Evolutionary conservation across 2,113 vertebrate genomes (phyloP), one percentile per base, ranked within the genome.

Genomic region (Spea bombifrons): DNA sequence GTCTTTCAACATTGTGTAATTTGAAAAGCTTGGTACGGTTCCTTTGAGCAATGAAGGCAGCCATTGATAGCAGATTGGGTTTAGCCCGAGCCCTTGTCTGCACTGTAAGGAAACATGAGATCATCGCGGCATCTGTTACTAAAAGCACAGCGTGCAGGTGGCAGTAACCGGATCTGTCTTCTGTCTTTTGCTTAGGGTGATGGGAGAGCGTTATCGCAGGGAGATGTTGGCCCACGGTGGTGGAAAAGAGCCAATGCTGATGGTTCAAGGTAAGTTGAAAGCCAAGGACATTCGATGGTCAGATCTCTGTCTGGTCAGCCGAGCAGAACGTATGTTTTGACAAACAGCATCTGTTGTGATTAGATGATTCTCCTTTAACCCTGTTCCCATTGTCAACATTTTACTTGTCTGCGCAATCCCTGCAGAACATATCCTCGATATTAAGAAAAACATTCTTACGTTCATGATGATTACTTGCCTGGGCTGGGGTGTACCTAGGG

Each of bases 141-240:
- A 50, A 82, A 71, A 71, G 72, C 50, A 47, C 13, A 75, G 13
- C 2, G 10, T 86, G 83, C 82, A 86, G 73, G 45, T 88, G 83
- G 70, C 75, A 85, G 72, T 91, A 86, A 94, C 75, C 7, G 15
- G 44, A 67, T 59, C 64, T 65, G 9, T 83, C 17, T 75, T 75
- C 83, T 30, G 30, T 30, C 17, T 86, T n/a, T 80, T 85, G 81
- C 86, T 76, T 85, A 99, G 97, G 92, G 92, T 90, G 8, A 94
- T 95, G 73, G 97, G 97, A 46, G 97, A 99, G 80, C 95, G 94
- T 81, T 99, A 98, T 76, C 94, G 96, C 4, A 87, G 89, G 84
- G 95, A 99, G 90, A 97, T 99, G 96, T 90, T 99, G 87, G 94
- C 94, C 3, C 94, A 98, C 0, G 97, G 97, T 0, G 97, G 97